A percentile compares a stretch with the other conserved stretches of the same genome.
phyloP scores from a whole-genome alignment of 1,140 invertebrate species.

The Antheraea pernyi region DNA sequence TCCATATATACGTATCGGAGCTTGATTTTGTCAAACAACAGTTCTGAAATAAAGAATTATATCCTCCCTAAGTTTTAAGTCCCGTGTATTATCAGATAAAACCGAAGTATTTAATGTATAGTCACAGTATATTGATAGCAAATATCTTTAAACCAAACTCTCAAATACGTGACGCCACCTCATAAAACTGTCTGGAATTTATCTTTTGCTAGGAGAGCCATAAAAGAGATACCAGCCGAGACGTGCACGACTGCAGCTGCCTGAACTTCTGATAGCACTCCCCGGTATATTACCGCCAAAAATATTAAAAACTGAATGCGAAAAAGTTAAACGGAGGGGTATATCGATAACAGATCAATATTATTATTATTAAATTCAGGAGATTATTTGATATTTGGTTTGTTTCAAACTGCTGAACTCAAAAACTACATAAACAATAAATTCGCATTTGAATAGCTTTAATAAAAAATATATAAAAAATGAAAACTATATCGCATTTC shows the following conservation, averaged over 20 bases:
- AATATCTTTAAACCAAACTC: not conserved
- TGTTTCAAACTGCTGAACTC: too few relatives aligned
- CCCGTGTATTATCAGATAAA: not conserved
- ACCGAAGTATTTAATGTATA: not conserved
- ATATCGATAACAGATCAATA: too few relatives aligned
- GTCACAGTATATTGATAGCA: not conserved
- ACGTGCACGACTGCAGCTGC: not conserved
- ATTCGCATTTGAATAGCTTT: too few relatives aligned
- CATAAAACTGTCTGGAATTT: slow-evolving; percentile 15
- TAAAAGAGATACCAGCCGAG: not conserved
- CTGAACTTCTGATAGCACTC: not conserved
- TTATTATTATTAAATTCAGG: too few relatives aligned
- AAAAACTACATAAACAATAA: too few relatives aligned
- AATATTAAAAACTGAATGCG: not conserved
- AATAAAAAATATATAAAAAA: too few relatives aligned
- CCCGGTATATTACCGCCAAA: not conserved
- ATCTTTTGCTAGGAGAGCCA: slow-evolving; percentile 5
- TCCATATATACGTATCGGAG: too few relatives aligned
- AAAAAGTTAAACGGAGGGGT: not conserved
- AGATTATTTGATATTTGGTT: too few relatives aligned
- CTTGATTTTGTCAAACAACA: too few relatives aligned
- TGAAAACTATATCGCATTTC: too few relatives aligned
- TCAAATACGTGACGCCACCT: not conserved
- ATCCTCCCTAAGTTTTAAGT: too few relatives aligned
- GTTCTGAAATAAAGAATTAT: too few relatives aligned